Evolutionary conservation across 2,888 invertebrate species (phyloP).

Genomic region (Euplexia lucipara): DNA sequence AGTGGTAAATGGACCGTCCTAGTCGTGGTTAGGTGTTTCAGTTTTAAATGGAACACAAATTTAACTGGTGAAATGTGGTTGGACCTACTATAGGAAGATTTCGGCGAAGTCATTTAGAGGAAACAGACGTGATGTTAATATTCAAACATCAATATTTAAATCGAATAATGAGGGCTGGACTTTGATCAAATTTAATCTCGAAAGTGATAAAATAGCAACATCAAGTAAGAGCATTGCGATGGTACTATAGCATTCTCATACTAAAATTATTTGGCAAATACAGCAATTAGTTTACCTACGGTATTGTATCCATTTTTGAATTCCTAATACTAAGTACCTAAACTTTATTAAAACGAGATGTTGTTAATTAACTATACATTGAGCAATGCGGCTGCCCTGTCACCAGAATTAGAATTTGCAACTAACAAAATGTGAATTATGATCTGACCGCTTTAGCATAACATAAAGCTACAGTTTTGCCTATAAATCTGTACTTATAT

Average conservation of each 20-base stretch:
- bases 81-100: no score
- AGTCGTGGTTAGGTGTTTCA: no score
- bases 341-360: not conserved
- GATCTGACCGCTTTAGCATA: conserved; percentile 14
- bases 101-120: no score
- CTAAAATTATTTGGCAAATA: not conserved
- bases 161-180: no score
- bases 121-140: no score
- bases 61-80: no score
- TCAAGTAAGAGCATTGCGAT: not conserved
- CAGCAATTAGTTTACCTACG: not conserved
- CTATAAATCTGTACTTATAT: conserved; percentile 32
- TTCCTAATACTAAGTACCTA: not conserved
- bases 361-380: not conserved
- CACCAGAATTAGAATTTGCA: conserved; percentile 5
- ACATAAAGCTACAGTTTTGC: conserved; percentile 20
- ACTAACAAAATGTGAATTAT: conserved; percentile 24
- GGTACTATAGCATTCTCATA: not conserved
- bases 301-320: not conserved
- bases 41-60: no score
- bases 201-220: no score
- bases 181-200: no score
- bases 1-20: no score
- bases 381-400: conserved; percentile 3
- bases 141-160: no score